Conservation (phyloP, 2,888 invertebrate genomes). For the Volucella bombylans region DNA sequence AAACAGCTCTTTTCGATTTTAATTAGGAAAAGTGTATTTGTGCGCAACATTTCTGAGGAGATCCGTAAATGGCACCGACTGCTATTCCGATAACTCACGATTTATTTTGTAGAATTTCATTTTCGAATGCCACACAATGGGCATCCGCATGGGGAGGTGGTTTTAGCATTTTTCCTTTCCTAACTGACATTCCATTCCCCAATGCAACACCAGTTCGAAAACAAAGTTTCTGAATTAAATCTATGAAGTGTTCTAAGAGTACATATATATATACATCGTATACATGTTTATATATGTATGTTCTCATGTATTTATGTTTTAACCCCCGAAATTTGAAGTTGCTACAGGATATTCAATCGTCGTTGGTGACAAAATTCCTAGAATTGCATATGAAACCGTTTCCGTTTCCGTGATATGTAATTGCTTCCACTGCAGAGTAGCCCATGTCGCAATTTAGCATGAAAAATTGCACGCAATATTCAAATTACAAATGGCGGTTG, state of each 20-base stretch:
- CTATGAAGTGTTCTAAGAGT: background rate
- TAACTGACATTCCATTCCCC: slow-evolving; percentile 50
- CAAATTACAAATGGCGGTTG: slow-evolving; percentile 60
- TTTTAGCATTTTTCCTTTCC: slow-evolving; percentile 15
- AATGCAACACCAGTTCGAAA: slow-evolving; percentile 44
- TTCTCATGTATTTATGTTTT: too few species aligned
- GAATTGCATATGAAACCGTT: slow-evolving; percentile 58
- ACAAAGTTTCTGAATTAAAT: slow-evolving; percentile 44
- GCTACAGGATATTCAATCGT: background rate
- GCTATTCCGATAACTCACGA: slow-evolving; percentile 72
- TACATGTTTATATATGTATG: too few species aligned
- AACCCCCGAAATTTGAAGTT: background rate
- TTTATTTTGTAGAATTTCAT: slow-evolving; percentile 64
- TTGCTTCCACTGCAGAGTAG: slow-evolving; percentile 66
- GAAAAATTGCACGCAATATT: slow-evolving; percentile 70
- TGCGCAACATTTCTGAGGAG: slow-evolving; percentile 57
- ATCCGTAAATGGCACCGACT: slow-evolving; percentile 66
- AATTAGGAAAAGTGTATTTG: slow-evolving; percentile 67
- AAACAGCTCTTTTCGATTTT: slow-evolving; percentile 63
- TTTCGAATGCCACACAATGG: slow-evolving; percentile 51
- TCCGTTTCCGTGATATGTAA: slow-evolving; percentile 25
- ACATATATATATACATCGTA: background rate
- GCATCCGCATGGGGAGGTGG: slow-evolving; percentile 43
- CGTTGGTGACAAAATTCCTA: slow-evolving; percentile 53
- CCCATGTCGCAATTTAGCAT: slow-evolving; percentile 68